phyloP scores from a whole-genome alignment of 1,140 invertebrate species.

The Bradysia coprophila region DNA sequence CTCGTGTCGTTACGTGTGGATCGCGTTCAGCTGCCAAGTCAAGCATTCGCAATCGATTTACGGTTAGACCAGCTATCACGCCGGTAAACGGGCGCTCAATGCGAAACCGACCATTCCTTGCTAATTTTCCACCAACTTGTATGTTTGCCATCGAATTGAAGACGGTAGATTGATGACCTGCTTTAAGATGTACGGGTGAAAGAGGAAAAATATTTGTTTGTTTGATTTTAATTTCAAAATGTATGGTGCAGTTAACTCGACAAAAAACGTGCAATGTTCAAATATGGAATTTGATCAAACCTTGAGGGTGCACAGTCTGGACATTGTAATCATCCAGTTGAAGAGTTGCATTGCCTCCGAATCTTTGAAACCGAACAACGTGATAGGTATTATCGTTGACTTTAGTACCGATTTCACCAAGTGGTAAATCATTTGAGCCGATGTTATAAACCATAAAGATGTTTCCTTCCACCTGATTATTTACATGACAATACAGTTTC shows the following conservation, averaged over 20 bases:
- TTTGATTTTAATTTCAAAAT: no score
- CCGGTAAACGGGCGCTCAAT: slow-evolving; percentile 68
- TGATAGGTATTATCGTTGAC: slow-evolving; percentile 91
- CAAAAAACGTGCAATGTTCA: neutral
- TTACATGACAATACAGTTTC: neutral
- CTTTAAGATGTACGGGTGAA: no score
- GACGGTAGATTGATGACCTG: slow-evolving; percentile 71
- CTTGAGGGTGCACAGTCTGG: slow-evolving; percentile 58
- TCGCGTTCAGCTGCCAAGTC: slow-evolving; percentile 72
- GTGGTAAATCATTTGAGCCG: slow-evolving; percentile 74
- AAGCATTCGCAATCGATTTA: slow-evolving; percentile 68
- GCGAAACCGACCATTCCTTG: slow-evolving; percentile 43
- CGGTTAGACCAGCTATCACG: slow-evolving; percentile 71
- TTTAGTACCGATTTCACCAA: slow-evolving; percentile 73
- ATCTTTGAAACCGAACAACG: slow-evolving; percentile 73
- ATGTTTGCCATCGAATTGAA: slow-evolving; percentile 86
- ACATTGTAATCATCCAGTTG: slow-evolving; percentile 84
- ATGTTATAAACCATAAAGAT: slow-evolving; percentile 88
- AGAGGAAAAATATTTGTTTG: no score
- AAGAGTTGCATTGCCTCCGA: slow-evolving; percentile 75
- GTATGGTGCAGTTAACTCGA: no score
- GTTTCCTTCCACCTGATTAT: slow-evolving; percentile 68
- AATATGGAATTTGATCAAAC: slow-evolving; percentile 22
- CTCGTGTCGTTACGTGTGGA: slow-evolving; percentile 45
- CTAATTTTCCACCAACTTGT: slow-evolving; percentile 75